Conservation (phyloP, 2,888 invertebrate species). For the Limnephilus rhombicus region DNA sequence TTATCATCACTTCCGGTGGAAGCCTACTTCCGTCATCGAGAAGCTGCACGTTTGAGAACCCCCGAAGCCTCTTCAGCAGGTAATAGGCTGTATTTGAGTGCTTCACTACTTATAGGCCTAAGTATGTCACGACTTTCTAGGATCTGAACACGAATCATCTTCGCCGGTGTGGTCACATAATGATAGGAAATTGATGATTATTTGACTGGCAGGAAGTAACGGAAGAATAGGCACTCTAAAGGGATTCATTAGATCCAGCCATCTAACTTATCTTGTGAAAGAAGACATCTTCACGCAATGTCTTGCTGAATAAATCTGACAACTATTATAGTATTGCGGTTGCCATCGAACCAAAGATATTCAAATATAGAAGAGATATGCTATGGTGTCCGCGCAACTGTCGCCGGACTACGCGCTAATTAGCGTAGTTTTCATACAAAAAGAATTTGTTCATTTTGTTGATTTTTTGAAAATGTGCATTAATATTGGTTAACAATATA, state of each 20-base stretch:
- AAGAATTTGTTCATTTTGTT: too few species aligned
- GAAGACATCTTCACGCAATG: not conserved
- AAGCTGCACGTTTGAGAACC: not conserved
- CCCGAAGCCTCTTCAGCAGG: not conserved
- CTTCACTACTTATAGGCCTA: not conserved
- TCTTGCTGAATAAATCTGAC: not conserved
- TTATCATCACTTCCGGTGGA: not conserved
- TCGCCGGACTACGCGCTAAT: too few species aligned
- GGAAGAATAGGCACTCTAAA: not conserved
- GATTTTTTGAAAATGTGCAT: too few species aligned
- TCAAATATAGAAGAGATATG: too few species aligned
- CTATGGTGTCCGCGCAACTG: too few species aligned
- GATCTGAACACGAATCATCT: constrained; percentile 3
- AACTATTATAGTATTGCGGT: too few species aligned
- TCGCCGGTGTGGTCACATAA: not conserved
- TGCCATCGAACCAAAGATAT: too few species aligned
- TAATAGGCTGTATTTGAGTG: not conserved
- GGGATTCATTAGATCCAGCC: not conserved
- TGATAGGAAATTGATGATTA: not conserved
- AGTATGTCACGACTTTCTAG: constrained; percentile 8
- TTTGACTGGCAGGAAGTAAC: not conserved
- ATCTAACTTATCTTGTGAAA: not conserved
- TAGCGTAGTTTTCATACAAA: too few species aligned
- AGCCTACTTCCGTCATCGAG: not conserved
- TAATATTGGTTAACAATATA: too few species aligned